Evolutionary conservation across 1,140 invertebrate species (phyloP), one percentile per base, ranked within the genome.

Genomic region (Drosophila dunni): DNA sequence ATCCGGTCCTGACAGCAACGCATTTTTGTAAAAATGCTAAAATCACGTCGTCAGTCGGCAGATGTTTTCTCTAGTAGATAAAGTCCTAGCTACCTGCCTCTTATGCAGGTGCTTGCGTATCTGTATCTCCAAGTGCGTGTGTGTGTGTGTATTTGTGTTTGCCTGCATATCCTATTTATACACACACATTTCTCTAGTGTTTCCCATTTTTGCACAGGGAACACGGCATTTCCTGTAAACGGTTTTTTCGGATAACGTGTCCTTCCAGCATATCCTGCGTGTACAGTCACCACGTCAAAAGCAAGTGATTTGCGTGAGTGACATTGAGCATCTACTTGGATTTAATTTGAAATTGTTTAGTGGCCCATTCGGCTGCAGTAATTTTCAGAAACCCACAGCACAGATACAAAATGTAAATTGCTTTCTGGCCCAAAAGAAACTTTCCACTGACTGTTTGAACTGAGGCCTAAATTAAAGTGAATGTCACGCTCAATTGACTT

Each of bases 81-180:
- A 65, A 42, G 44, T 68, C 56, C 48, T 68, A 57, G 64, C 84
- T 88, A 88, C 83, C 83, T 88, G 83, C 82, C 51, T 51, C 24
- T 51, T 50, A 38, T 51, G 83, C 83, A 88, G 83, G 83, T 86
- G 83, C 58, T 56, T 62, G n/a, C 36, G 29, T 65, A 46, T 56
- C 46, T 61, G 36, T 46, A 15, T 50, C 10, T 29, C 10, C 29
- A 4, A 11, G 3, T 50, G 11, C 44, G 44, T 50, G 17, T 15
- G 6, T 45, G 17, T 46, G 17, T 68, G 58, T 36, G 29, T 63
- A 15, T 29, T 29, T 29, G 45, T 24, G 40, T 50, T 80, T 86
- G 88, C 83, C 83, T 86, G 79, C 79, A 89, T 76, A 88, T 88
- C 63, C 79, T 73, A 79, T 88, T 82, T 79, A 79, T 70, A 29